Evolutionary conservation across 2,888 invertebrate genomes (phyloP), one percentile per base, ranked within the genome.

Genomic region (Andrena dorsata): DNA sequence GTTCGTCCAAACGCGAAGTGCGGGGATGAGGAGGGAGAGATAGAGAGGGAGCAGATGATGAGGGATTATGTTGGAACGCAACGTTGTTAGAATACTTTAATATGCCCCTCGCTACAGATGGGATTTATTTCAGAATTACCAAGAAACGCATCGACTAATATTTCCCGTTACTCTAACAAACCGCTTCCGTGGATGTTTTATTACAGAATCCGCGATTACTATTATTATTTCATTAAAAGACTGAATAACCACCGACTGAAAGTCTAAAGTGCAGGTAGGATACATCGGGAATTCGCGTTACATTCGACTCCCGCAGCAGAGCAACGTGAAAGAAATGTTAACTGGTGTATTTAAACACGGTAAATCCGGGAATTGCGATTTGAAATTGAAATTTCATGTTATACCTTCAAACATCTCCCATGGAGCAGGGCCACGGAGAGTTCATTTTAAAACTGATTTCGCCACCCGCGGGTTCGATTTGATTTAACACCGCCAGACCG

Each of bases 11-110:
- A 78, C 68, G 72, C 51, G 65, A 70, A 64, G 71, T 64, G 56
- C 28, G 16, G 69, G 58, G 72, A 60, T 56, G 20, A 20, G 26
- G 35, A 26, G 16, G 10, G 6, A 35, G 30, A 35, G 23, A 35
- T 23, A n/a, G 16, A 51, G 20, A 65, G 58, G 53, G 65, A 77
- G 58, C 30, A 61, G 53, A 69, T 60, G 78, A 75, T 69, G 68
- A 63, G 73, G 26, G 76, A 73, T 82, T 77, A 82, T 73, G 76
- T 78, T n/a, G 76, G 70, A 78, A 79, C 69, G 78, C 75, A 65
- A 70, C 76, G 65, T 63, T 49, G 65, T 66, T 73, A 47, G 51
- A 66, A 70, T 70, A 41, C 49, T 66, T 74, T 23, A 32, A 58
- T 30, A 16, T 61, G 30, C 65, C 20, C 16, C 32, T 56, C 30